Evolutionary conservation across 2,797 vertebrate species (phyloP), one percentile per base, ranked within the genome.

Genomic region (Myripristis jacobus): DNA sequence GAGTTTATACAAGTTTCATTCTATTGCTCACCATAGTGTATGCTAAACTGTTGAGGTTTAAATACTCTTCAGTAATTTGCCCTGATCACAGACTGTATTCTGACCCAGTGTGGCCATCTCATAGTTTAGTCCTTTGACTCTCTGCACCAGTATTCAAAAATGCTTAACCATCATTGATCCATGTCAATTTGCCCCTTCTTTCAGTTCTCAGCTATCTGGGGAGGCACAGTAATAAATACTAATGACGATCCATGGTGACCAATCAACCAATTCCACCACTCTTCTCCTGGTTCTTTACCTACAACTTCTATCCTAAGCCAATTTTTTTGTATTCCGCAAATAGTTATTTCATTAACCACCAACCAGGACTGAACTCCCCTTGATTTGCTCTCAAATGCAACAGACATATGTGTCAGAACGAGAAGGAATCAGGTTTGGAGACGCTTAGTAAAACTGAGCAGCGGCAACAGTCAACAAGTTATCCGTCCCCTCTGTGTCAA

Each of bases 281-380:
- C 18, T 44, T 44, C n/a, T 44, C 43, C 43, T n/a, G 43, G 43
- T 61, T 18, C 18, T 43, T 25, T 21, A 18, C 12, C 19, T 61
- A n/a, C 29, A 9, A 18, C 19, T 15, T 27, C 21, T n/a, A 6
- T 6, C 6, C 27, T 29, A 29, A 3, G 3, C 27, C 91, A 91
- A 90, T 88, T 88, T 92, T 83, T 85, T 93, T 92, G 91, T 93
- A 31, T 61, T 46, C 46, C 8, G 21, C n/a, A 44, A 12, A 36
- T 12, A 36, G 3, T n/a, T 13, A 15, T 44, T 18, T 44, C 43
- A 44, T 44, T 44, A 6, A 16, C 6, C 18, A 19, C 2, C 8
- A 6, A 18, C 18, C 44, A 46, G 18, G 19, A n/a, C 44, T 19
- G 4, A 44, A 44, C 43, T 44, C 18, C n/a, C 19, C 44, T n/a